Evolutionary conservation across 1,140 invertebrate genomes (phyloP).

Genomic region (Galleria mellonella): DNA sequence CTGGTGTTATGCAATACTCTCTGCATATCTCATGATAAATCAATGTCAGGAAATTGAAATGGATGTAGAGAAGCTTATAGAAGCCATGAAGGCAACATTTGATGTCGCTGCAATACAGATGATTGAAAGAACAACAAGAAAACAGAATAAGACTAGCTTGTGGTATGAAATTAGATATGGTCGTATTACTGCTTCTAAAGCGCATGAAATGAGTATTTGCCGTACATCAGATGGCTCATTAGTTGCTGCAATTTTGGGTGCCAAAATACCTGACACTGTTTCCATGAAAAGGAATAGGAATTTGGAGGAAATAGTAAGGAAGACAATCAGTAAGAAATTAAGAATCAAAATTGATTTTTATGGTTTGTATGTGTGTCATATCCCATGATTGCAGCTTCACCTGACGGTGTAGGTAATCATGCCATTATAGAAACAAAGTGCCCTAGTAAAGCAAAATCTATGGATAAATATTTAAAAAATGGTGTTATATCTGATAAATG

Average conservation of each 20-base stretch:
- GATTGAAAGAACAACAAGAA: conserved; percentile 20
- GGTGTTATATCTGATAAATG: neutral
- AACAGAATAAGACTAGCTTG: conserved; percentile 18
- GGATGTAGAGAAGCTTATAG: no score
- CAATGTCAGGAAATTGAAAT: no score
- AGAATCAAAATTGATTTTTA: neutral
- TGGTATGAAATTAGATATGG: no score
- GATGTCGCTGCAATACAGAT: no score
- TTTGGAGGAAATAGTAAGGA: conserved; percentile 1
- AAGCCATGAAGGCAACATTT: no score
- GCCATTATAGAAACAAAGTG: neutral
- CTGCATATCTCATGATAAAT: no score
- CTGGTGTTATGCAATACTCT: no score
- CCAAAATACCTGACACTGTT: conserved; percentile 1
- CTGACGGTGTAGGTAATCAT: conserved; percentile 1
- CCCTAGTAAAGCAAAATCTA: neutral
- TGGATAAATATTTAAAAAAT: neutral
- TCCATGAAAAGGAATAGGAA: conserved; percentile 1
- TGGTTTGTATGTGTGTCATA: conserved; percentile 3
- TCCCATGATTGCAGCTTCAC: no score
- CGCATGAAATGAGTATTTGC: conserved; percentile 6
- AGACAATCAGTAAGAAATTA: no score
- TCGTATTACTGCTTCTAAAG: no score
- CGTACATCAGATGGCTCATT: neutral
- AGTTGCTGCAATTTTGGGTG: conserved; percentile 2